Conservation (phyloP, 1,140 invertebrate species). For the Contarinia nasturtii region DNA sequence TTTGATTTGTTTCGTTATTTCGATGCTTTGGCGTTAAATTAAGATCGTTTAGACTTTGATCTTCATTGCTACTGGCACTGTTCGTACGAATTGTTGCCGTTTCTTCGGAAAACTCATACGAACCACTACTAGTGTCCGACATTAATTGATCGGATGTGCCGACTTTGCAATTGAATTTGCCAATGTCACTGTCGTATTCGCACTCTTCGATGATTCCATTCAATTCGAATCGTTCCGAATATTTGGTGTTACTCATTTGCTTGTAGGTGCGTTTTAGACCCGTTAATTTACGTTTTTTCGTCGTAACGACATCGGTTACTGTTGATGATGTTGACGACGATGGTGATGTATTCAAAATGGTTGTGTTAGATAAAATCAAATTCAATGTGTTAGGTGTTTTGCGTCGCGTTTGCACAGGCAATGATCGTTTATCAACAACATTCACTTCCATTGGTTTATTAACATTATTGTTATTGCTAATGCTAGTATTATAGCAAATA, state of each 20-base stretch:
- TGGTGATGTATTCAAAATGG: neutral
- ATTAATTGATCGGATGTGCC: neutral
- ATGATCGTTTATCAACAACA: no score
- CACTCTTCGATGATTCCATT: slow-evolving; percentile 4
- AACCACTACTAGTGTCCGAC: slow-evolving; percentile 1
- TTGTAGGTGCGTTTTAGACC: neutral
- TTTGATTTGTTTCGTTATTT: neutral
- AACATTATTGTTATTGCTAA: neutral
- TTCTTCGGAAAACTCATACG: slow-evolving; percentile 1
- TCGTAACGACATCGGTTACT: neutral
- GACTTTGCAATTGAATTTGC: slow-evolving; percentile 5
- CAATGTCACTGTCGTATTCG: slow-evolving; percentile 5
- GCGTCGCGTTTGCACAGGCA: neutral
- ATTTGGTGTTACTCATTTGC: neutral
- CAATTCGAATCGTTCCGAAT: neutral
- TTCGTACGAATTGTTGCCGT: neutral
- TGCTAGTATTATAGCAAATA: neutral
- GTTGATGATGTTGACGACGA: neutral
- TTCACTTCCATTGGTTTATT: neutral
- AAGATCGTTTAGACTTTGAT: neutral
- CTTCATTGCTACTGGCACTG: neutral
- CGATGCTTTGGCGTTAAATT: slow-evolving; percentile 1
- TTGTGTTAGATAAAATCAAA: neutral
- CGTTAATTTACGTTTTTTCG: slow-evolving; percentile 2
- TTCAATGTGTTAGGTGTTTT: neutral